Conservation (phyloP, 1,140 invertebrate species). For the Hetaerina americana region DNA sequence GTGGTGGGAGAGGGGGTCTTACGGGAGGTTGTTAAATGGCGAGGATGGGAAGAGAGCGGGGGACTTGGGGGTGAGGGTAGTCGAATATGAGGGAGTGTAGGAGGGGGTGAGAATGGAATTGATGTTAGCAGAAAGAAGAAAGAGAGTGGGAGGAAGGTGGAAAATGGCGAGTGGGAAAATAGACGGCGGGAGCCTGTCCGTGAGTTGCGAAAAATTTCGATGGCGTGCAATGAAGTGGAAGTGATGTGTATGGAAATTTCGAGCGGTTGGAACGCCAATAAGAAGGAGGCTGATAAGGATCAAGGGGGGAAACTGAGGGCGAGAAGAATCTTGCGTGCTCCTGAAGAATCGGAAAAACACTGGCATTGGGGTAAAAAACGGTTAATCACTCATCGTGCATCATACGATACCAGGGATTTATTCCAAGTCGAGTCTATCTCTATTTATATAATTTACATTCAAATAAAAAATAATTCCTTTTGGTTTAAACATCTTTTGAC, state of each 20-base stretch:
- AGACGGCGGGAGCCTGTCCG: not conserved
- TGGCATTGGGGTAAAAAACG: too few species aligned
- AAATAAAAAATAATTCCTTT: too few species aligned
- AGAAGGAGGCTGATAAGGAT: not conserved
- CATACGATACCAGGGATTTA: too few species aligned
- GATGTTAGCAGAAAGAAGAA: not conserved
- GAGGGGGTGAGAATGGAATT: not conserved
- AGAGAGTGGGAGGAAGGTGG: not conserved
- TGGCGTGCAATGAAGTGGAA: too few species aligned
- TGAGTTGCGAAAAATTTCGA: not conserved
- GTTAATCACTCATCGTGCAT: too few species aligned
- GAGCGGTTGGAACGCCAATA: not conserved
- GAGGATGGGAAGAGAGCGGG: not conserved
- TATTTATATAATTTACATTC: too few species aligned
- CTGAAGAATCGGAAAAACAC: too few species aligned
- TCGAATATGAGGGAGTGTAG: not conserved
- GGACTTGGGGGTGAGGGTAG: not conserved
- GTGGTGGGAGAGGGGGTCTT: too few species aligned
- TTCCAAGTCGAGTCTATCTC: too few species aligned
- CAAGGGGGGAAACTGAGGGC: not conserved
- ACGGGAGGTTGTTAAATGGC: too few species aligned
- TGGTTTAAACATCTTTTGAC: too few species aligned
- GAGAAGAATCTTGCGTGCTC: too few species aligned
- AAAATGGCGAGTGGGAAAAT: not conserved
- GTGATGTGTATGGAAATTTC: not conserved